phyloP scores from a whole-genome alignment of 30 jellyfish, hydroid and myxozoan species.

The Catostylus mosaicus region DNA sequence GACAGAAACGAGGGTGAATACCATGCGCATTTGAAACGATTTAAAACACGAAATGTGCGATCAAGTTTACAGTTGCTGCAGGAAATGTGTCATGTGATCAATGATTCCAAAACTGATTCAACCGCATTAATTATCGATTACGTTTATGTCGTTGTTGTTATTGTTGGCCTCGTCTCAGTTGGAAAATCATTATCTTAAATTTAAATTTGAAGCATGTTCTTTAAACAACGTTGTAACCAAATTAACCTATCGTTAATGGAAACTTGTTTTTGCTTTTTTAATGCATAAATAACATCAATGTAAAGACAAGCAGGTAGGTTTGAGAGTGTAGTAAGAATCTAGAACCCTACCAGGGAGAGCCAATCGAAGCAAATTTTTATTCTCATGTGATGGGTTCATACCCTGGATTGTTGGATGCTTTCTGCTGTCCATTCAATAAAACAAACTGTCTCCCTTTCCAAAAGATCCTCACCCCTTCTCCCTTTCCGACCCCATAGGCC shows the following conservation, averaged over 20 bases:
- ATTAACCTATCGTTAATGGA: background rate
- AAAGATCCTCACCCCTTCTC: no score
- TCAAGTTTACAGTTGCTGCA: constrained; percentile 51
- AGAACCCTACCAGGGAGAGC: no score
- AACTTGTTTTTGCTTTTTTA: background rate
- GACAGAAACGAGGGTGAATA: constrained; percentile 61
- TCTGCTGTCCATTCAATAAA: no score
- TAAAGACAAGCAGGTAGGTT: no score
- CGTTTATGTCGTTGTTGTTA: background rate
- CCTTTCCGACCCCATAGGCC: no score
- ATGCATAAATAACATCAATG: no score
- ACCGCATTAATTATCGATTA: background rate
- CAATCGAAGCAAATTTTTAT: no score
- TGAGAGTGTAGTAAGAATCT: no score
- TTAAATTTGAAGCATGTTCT: background rate
- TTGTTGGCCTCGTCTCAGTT: constrained; percentile 28
- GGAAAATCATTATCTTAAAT: background rate
- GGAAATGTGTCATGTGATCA: constrained; percentile 30
- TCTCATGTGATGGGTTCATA: no score
- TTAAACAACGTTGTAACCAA: background rate
- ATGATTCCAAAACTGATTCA: constrained; percentile 29
- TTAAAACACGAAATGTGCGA: constrained; percentile 47
- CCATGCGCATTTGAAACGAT: constrained; percentile 59
- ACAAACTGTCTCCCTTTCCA: no score
- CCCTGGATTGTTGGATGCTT: no score